Conservation (phyloP, 1,140 invertebrate species). For the Neocloeon triangulifer region DNA sequence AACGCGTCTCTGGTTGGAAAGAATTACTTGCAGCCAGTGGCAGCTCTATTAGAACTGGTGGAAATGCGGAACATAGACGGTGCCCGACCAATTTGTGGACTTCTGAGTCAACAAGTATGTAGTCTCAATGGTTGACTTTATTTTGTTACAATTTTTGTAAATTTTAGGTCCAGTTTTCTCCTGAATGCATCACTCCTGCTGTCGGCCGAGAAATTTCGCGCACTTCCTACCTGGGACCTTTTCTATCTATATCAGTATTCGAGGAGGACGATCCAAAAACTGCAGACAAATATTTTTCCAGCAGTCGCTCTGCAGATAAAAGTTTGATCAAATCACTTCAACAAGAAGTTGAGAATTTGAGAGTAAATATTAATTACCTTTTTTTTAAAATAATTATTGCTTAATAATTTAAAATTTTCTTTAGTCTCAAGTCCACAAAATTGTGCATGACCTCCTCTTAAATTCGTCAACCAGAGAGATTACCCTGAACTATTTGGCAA, state of each 20-base stretch:
- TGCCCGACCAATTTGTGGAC: conserved; percentile 48
- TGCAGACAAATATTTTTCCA: conserved; percentile 37
- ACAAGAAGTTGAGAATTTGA: conserved; percentile 43
- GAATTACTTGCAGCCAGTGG: conserved; percentile 40
- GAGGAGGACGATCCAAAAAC: conserved; percentile 76
- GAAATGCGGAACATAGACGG: conserved; percentile 36
- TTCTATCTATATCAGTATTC: conserved; percentile 72
- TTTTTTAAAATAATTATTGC: conserved; percentile 3
- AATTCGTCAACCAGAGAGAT: conserved; percentile 48
- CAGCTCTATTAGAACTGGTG: conserved; percentile 39
- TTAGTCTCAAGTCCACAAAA: conserved; percentile 44
- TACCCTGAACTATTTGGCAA: conserved; percentile 54
- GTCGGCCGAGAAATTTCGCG: conserved; percentile 60
- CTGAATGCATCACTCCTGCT: conserved; percentile 40
- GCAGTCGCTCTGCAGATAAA: conserved; percentile 25
- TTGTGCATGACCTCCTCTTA: conserved; percentile 63
- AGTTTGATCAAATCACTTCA: conserved; percentile 37
- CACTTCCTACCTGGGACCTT: conserved; percentile 69
- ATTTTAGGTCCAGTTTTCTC: conserved; percentile 46
- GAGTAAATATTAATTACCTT: conserved; percentile 16
- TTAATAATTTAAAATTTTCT: conserved; percentile 10
- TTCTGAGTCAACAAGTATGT: conserved; percentile 32
- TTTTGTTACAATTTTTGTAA: neutral
- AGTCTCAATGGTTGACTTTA: conserved; percentile 7
- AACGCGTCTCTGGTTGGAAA: conserved; percentile 44